Conservation (phyloP, 2,888 invertebrate species). For the Elmis aenea region DNA sequence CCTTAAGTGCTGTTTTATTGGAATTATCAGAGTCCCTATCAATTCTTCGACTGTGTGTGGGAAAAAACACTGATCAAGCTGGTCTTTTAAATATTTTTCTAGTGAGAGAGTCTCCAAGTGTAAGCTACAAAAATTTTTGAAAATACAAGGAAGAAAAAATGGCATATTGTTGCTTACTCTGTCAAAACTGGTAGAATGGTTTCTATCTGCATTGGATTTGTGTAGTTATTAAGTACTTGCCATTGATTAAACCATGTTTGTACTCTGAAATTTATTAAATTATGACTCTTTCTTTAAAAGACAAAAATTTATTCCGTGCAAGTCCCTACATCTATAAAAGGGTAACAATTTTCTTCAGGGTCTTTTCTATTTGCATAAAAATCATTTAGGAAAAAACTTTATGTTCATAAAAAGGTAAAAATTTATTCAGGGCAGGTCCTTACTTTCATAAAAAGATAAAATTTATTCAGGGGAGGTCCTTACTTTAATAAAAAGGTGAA, state of each 20-base stretch:
- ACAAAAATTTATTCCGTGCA: no score
- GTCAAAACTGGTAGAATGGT: conserved; percentile 53
- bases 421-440: no score
- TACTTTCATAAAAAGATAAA: no score
- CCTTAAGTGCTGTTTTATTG: conserved; percentile 49
- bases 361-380: no score
- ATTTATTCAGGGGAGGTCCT: no score
- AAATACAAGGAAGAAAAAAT: no score
- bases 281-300: neutral
- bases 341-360: no score
- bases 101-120: conserved; percentile 50
- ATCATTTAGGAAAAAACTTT: no score
- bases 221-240: conserved; percentile 62
- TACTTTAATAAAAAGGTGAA: no score
- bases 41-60: conserved; percentile 58
- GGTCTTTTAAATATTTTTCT: conserved; percentile 50
- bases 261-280: conserved; percentile 47
- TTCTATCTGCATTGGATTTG: conserved; percentile 61
- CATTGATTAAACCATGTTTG: conserved; percentile 67
- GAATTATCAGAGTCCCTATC: conserved; percentile 53
- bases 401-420: no score
- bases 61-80: conserved; percentile 54
- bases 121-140: conserved; percentile 45
- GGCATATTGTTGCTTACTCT: conserved; percentile 58
- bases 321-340: no score